Percentiles rank a stretch among this genome's conserved stretches.
Conservation (phyloP, 92 coral and sea anemone species). For the Blastomussa wellsi region DNA sequence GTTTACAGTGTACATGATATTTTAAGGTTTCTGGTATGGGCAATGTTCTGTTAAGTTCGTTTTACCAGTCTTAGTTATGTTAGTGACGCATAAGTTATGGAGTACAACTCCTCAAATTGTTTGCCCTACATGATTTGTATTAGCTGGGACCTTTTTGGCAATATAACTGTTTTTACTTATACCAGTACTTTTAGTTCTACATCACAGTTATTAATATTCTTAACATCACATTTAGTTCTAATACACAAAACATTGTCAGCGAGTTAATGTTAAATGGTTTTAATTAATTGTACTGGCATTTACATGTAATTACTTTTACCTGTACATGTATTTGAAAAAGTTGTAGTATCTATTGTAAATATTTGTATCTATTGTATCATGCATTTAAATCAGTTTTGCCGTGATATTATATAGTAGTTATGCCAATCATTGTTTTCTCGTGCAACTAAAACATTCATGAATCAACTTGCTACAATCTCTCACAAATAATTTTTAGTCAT, state of each 20-base stretch:
- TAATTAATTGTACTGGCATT: background rate
- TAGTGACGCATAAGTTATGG: background rate
- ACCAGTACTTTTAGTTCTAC: no score
- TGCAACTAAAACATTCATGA: background rate
- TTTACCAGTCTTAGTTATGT: background rate
- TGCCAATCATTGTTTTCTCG: background rate
- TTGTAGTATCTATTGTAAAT: conserved; percentile 3
- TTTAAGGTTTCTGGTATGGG: background rate
- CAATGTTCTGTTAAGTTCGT: background rate
- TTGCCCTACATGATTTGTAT: no score
- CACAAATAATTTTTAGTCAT: background rate
- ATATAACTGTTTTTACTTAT: background rate
- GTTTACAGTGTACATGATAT: no score
- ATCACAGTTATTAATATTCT: no score
- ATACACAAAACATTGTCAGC: background rate
- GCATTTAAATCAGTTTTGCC: background rate
- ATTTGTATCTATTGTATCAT: background rate
- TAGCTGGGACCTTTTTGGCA: background rate
- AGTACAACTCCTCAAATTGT: no score
- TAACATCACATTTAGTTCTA: background rate
- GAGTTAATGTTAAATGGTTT: background rate
- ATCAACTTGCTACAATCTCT: background rate
- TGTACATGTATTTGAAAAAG: background rate
- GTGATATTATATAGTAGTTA: background rate
- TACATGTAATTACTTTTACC: background rate